A percentile compares a stretch with the other conserved stretches of the same genome.
phyloP scores from a whole-genome alignment of 2,113 vertebrate species.

The Dromas ardeola region DNA sequence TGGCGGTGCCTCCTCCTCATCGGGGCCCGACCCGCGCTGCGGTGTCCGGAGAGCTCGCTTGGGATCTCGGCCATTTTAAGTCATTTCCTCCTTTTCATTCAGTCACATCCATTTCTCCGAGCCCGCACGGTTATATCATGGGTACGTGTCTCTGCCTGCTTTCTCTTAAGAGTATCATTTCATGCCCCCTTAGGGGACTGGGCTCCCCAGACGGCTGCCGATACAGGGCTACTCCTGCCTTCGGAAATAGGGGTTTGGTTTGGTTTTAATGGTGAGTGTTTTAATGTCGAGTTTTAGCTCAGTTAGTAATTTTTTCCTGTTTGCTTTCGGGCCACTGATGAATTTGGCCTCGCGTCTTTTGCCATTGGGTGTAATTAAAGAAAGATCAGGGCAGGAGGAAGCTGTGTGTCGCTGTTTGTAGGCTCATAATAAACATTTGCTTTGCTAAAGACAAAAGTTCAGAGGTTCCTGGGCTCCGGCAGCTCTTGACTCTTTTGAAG shows the following conservation, averaged over 20 bases:
- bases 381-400: slow-evolving; percentile 49
- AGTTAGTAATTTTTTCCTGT: not conserved
- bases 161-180: not conserved
- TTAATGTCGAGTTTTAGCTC: not conserved
- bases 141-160: not conserved
- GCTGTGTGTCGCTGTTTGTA: slow-evolving; percentile 23
- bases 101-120: not conserved
- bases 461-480: slow-evolving; percentile 49
- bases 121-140: not conserved
- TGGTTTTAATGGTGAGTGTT: not conserved
- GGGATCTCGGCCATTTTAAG: slow-evolving; percentile 43
- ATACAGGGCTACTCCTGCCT: not conserved
- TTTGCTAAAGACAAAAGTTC: slow-evolving; percentile 55
- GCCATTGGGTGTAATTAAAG: not conserved
- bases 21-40: accelerated
- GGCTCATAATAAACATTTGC: slow-evolving; percentile 57
- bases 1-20: accelerated
- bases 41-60: not conserved
- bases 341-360: not conserved
- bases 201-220: not conserved
- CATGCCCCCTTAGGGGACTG: not conserved
- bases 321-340: not conserved
- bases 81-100: slow-evolving; percentile 49
- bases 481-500: slow-evolving; percentile 50
- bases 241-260: not conserved